phyloP scores from a whole-genome alignment of 2,888 invertebrate genomes.

The Sturmia bella region DNA sequence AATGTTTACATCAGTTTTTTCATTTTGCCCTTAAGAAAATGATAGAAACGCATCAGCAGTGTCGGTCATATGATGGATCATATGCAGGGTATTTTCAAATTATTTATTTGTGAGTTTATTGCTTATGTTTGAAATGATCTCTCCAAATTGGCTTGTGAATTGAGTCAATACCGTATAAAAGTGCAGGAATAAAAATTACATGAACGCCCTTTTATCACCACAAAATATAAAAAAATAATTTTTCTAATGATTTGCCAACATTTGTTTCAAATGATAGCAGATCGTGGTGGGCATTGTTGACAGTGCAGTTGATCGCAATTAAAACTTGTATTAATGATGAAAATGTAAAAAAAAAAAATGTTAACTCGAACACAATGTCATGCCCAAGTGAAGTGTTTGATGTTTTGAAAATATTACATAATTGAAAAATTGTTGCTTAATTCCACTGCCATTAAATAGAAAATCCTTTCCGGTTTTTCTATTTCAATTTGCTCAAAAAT shows the following conservation, averaged over 20 bases:
- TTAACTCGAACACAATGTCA: constrained; percentile 30
- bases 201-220: constrained; percentile 53
- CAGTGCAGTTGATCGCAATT: constrained; percentile 48
- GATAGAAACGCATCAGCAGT: no score
- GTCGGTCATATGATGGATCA: no score
- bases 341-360: neutral
- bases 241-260: constrained; percentile 1
- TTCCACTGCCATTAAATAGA: constrained; percentile 36
- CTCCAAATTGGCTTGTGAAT: no score
- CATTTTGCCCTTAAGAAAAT: no score
- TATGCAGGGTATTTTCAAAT: no score
- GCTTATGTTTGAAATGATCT: no score
- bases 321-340: constrained; percentile 49
- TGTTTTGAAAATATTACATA: constrained; percentile 48
- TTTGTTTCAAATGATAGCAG: neutral
- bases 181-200: no score
- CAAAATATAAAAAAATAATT: constrained; percentile 11
- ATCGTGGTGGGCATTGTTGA: constrained; percentile 1
- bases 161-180: no score
- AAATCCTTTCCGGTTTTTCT: constrained; percentile 68
- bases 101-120: no score
- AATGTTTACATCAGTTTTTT: no score
- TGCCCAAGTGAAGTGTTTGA: constrained; percentile 21
- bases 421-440: constrained; percentile 58
- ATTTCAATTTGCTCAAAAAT: constrained; percentile 59